These are phyloP conservation scores for Oncorhynchus mykiss DNA, from an alignment of 2,113 vertebrate species.

Conservation along the genomic window DNA sequence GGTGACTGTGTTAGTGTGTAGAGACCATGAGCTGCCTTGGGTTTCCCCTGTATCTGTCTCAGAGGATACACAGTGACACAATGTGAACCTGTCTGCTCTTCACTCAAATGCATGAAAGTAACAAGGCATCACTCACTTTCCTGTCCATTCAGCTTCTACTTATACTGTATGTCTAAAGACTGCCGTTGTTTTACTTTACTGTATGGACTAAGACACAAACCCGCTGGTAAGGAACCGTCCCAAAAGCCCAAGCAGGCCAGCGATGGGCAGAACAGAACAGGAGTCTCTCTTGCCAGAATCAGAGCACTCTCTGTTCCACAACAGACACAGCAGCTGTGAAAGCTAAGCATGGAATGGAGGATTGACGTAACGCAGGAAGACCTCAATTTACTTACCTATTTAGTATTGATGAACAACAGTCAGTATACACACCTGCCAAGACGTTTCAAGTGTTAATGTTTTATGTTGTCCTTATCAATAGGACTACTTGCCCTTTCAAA, in stretches of 20 bases:
- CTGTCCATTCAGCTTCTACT: conserved; percentile 29
- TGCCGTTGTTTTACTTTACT: no score
- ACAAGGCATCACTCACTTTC: conserved; percentile 4
- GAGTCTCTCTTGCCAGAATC: no score
- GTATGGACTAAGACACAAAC: not conserved
- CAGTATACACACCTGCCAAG: conserved; percentile 50
- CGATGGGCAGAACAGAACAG: no score
- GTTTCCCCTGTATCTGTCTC: not conserved
- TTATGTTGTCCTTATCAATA: conserved; percentile 29
- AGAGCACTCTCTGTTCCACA: no score
- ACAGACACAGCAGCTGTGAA: no score
- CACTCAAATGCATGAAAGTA: conserved; percentile 35
- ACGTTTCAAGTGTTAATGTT: conserved; percentile 39
- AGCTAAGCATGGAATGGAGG: not conserved
- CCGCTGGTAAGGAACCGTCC: not conserved
- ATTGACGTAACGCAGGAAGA: conserved; percentile 8
- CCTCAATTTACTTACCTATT: conserved; percentile 6
- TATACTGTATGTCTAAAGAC: no score
- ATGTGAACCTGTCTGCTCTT: conserved; percentile 40
- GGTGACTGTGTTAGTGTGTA: not conserved
- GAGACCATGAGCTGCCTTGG: conserved; percentile 15
- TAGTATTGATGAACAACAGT: conserved; percentile 13
- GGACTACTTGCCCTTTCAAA: not conserved
- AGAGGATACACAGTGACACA: conserved; percentile 8
- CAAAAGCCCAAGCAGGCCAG: no score